These are phyloP conservation scores for Tetragnatha montana DNA, from an alignment of 2,888 invertebrate species.

Conservation along the genomic window DNA sequence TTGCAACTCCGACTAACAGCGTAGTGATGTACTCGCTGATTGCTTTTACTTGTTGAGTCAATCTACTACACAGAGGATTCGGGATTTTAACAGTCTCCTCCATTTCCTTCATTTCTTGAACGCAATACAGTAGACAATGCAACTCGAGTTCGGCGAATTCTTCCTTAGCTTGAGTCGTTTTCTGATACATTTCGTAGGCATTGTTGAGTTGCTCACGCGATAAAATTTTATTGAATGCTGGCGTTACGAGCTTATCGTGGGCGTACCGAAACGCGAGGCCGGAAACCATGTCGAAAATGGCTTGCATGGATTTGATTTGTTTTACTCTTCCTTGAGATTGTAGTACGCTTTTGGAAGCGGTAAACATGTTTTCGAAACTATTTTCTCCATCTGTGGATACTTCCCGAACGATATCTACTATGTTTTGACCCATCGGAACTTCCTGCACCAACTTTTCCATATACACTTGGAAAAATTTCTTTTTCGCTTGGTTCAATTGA, in stretches of 20 bases:
- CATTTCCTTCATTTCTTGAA: constrained; percentile 9
- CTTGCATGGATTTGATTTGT: neutral
- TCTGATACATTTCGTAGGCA: neutral
- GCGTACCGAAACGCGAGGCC: neutral
- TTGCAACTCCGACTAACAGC: neutral
- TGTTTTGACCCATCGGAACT: constrained; percentile 4
- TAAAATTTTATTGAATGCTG: neutral
- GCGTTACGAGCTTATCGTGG: neutral
- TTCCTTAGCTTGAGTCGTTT: neutral
- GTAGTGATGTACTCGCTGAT: neutral
- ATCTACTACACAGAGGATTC: neutral
- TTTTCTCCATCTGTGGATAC: neutral
- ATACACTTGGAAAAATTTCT: constrained; percentile 2
- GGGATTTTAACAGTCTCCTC: neutral
- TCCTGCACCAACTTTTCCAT: constrained; percentile 5
- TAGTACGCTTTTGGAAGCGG: neutral
- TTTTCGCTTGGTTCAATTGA: neutral
- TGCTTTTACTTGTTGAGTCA: neutral
- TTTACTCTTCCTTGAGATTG: constrained; percentile 8
- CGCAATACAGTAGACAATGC: neutral
- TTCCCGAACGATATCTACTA: neutral
- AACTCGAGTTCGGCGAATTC: neutral
- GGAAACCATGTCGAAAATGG: constrained; percentile 7
- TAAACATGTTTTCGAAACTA: neutral
- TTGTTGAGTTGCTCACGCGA: neutral